These are phyloP conservation scores for Xylota segnis DNA, from an alignment of 2,888 invertebrate species.

Conservation along the genomic window DNA sequence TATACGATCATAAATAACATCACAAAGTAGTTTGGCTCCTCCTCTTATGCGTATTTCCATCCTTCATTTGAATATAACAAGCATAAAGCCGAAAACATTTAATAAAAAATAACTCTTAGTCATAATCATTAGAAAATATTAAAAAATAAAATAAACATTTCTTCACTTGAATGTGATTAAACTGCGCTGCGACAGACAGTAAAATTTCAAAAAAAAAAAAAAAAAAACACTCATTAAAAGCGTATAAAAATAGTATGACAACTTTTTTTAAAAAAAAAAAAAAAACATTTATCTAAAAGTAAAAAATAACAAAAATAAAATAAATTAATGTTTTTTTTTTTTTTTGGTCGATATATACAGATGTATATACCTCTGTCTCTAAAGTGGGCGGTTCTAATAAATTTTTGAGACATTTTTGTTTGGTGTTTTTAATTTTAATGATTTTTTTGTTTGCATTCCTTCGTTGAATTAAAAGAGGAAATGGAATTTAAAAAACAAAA, in stretches of 20 bases:
- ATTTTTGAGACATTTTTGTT: conserved; percentile 15
- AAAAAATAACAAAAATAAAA: conserved; percentile 5
- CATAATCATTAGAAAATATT: conserved; percentile 39
- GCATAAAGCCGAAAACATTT: conserved; percentile 4
- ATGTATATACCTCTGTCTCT: not conserved
- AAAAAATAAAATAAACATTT: conserved; percentile 50
- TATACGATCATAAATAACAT: conserved; percentile 17
- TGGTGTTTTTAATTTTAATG: conserved; percentile 7
- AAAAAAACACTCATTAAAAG: conserved; percentile 30
- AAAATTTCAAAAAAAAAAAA: not conserved
- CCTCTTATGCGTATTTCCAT: not conserved
- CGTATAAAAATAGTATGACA: conserved; percentile 36
- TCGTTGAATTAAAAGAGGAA: conserved; percentile 1
- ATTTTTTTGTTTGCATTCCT: conserved; percentile 10
- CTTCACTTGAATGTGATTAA: conserved; percentile 22
- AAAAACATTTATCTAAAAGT: conserved; percentile 13
- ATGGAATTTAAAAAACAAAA: not conserved
- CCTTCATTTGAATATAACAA: not conserved
- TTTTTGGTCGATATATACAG: not conserved
- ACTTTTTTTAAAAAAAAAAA: conserved; percentile 17
- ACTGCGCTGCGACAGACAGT: not conserved
- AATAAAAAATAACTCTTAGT: conserved; percentile 32
- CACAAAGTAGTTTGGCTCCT: conserved; percentile 11
- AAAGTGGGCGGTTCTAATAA: conserved; percentile 2
- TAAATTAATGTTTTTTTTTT: not conserved